Base-by-base conservation (phyloP, 2,888 invertebrate species). In the Drosophila mercatorum region DNA sequence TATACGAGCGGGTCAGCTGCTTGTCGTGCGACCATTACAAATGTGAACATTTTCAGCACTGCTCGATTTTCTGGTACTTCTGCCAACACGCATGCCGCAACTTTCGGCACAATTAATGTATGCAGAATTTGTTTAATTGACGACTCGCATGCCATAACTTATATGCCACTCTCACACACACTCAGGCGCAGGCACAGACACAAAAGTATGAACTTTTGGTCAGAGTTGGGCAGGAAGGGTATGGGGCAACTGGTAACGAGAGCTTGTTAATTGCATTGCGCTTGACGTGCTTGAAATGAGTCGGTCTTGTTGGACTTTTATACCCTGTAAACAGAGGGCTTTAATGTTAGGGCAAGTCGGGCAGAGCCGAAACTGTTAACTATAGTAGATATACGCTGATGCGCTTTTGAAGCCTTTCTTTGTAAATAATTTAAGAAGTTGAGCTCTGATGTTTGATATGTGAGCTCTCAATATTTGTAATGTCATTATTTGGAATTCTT, bases 51-150 rank as follows among this genome's bases (percentile, higher is more conserved):
- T 65, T 59, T 65, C 77, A 75, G 56, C 64, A 75, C 67, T 78
- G 75, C 40, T 59, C 58, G 63, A 67, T 52, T 71, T 53, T 57
- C 52, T 14, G 38, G 17, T 43, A 44, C 72, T 77, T 66, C 46
- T 68, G 31, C 41, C 63, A 40, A 60, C 71, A 71, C 78, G 59
- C 78, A 78, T 65, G 59, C 56, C 68, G 40, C 75, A 78, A 74
- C 65, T 89, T 82, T 84, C 64, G 85, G 78, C 85, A 82, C 82
- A 86, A 89, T 87, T 86, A 87, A 86, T 89, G 88, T 69, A 75
- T 80, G 88, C 84, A 74, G 78, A 88, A 83, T 89, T 81, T 88
- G 83, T 87, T 88, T 88, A 90, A 88, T 88, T 90, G 90, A 88
- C 80, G 90, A 73, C 75, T 80, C 68, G 68, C 90, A 85, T 86